Evolutionary conservation across 2,113 vertebrate genomes (phyloP).

Genomic region (Notothenia coriiceps): DNA sequence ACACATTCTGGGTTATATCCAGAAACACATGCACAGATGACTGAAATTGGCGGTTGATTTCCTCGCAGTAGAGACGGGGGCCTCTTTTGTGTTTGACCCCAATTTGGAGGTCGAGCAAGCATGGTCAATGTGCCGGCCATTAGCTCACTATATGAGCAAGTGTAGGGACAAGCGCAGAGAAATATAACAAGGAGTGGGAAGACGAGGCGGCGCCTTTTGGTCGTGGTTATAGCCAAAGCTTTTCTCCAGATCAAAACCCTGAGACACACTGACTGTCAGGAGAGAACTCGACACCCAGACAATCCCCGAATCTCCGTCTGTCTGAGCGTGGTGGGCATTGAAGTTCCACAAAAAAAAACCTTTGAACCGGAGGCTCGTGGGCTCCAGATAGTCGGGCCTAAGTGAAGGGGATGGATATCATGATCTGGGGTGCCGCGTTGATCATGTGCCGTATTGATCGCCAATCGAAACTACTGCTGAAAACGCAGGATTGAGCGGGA

Average conservation of each 20-base stretch:
- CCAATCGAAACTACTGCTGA: constrained; percentile 73
- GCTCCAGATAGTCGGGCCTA: constrained; percentile 47
- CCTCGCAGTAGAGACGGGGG: constrained; percentile 56
- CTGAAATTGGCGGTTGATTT: constrained; percentile 62
- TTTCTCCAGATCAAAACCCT: constrained; percentile 54
- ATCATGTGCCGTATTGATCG: constrained; percentile 78
- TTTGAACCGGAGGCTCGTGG: constrained; percentile 45
- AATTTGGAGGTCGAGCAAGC: constrained; percentile 83
- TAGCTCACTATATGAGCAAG: constrained; percentile 65
- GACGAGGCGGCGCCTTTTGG: constrained; percentile 7
- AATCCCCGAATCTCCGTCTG: constrained; percentile 49
- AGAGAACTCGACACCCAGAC: constrained; percentile 76
- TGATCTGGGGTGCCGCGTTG: constrained; percentile 66
- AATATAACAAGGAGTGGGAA: constrained; percentile 23
- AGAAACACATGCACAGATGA: constrained; percentile 58
- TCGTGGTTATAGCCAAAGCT: constrained; percentile 30
- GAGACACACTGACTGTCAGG: constrained; percentile 69
- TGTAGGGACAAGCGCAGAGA: constrained; percentile 41
- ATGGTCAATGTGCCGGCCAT: constrained; percentile 77
- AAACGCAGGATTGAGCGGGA: constrained; percentile 57
- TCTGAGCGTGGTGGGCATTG: constrained; percentile 60
- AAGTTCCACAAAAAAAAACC: constrained; percentile 44
- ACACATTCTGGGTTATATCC: constrained; percentile 30
- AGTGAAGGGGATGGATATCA: constrained; percentile 74
- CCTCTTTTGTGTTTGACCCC: constrained; percentile 82